Base-by-base conservation (phyloP, 2,888 invertebrate genomes). In the Volucella zonaria region DNA sequence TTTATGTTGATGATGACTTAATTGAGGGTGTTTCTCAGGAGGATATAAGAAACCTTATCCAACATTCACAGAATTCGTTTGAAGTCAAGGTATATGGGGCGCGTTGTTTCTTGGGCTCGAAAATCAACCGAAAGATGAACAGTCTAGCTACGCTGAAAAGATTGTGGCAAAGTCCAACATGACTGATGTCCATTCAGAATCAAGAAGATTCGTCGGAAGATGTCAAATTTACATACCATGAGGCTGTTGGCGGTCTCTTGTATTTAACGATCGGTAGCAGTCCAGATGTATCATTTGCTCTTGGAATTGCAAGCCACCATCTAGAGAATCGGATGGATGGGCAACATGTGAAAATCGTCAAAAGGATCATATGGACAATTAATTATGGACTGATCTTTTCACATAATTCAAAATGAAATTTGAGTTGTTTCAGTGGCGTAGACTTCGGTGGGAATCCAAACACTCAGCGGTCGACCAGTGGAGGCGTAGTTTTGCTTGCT, bases 1-100 rank as follows among this genome's bases (percentile, higher is more conserved):
- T 89, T 14, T 89, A 88, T 81, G 87, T 89, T 40, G 89, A 89
- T 67, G 88, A 88, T 74, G 88, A 88, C n/a, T 42, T 88, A 12
- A 85, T 89, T 18, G 79, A 83, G 6, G 75, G 86, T 38, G 71
- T 43, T 8, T 64, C 66, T 58, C n/a, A 85, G n/a, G 38, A 56
- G 38, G 54, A 40, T 56, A 40, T n/a, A 40, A 9, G 38, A 14
- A 40, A 56, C 14, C 31, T 56, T 56, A 56, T 56, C 40, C 14
- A 56, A 14, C 14, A 56, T 56, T 56, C 31, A 14, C 10, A 15
- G 14, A 54, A 31, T 31, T 31, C 18, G 31, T 54, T 54, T n/a
- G 31, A 54, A 54, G 54, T 54, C n/a, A 54, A 54, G 18, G 12
- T 54, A 54, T 54, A 54, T 31, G 52, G 23, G 52, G 52, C 12